phyloP scores from a whole-genome alignment of 2,888 invertebrate genomes.

The Sinhomidia bicolor region DNA sequence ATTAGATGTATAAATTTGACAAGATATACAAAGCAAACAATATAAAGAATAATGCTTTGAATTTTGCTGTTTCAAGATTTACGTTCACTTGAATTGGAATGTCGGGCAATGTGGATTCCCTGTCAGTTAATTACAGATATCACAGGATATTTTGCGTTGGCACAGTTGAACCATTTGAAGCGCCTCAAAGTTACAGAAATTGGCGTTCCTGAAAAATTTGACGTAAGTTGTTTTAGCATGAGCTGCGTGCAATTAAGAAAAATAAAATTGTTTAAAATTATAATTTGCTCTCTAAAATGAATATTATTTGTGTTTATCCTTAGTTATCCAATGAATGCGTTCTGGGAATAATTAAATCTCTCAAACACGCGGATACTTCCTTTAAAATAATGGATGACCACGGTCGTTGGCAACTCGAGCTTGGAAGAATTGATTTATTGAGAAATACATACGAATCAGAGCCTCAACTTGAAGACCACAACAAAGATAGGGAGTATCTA shows the following conservation, averaged over 20 bases:
- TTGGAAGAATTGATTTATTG: conserved; percentile 63
- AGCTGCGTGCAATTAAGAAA: no score
- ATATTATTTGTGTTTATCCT: neutral
- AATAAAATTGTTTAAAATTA: no score
- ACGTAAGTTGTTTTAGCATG: no score
- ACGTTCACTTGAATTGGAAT: conserved; percentile 65
- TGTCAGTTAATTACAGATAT: conserved; percentile 76
- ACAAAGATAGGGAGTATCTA: conserved; percentile 64
- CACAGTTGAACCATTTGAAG: conserved; percentile 65
- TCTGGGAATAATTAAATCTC: conserved; percentile 38
- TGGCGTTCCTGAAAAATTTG: conserved; percentile 74
- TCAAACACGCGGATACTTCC: conserved; percentile 55
- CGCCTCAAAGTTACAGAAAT: conserved; percentile 74
- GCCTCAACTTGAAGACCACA: conserved; percentile 71
- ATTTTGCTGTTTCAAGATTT: conserved; percentile 46
- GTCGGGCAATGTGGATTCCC: conserved; percentile 73
- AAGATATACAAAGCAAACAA: neutral
- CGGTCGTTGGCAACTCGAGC: conserved; percentile 74
- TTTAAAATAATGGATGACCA: conserved; percentile 75
- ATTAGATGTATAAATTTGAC: no score
- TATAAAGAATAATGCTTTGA: neutral
- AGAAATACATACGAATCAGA: conserved; percentile 74
- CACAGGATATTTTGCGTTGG: conserved; percentile 75
- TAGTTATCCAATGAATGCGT: conserved; percentile 73
- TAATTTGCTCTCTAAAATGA: no score